These are phyloP conservation scores for Drosophila sordidula DNA, from an alignment of 2,888 invertebrate genomes.

Conservation along the genomic window DNA sequence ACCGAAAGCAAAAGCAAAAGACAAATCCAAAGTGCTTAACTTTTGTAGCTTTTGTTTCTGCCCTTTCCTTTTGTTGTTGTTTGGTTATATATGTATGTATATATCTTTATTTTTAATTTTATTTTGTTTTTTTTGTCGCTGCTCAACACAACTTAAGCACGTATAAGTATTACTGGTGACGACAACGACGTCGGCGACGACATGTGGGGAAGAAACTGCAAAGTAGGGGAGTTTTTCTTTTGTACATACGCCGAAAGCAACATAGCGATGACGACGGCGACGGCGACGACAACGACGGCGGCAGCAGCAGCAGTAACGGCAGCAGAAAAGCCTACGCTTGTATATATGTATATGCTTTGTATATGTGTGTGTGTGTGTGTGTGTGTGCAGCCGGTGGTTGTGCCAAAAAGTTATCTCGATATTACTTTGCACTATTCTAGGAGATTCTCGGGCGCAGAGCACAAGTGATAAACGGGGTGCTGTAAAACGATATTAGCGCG, in stretches of 20 bases:
- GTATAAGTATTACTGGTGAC: conserved; percentile 59
- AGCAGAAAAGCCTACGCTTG: conserved; percentile 7
- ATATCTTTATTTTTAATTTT: conserved; percentile 26
- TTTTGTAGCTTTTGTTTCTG: conserved; percentile 57
- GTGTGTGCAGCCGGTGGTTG: conserved; percentile 76
- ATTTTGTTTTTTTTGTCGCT: conserved; percentile 39
- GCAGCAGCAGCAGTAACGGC: conserved; percentile 27
- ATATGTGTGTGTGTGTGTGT: conserved; percentile 13
- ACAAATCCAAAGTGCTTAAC: conserved; percentile 61
- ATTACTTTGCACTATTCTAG: conserved; percentile 60
- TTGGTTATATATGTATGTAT: conserved; percentile 42
- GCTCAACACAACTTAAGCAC: conserved; percentile 75
- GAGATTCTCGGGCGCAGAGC: conserved; percentile 18
- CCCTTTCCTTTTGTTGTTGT: conserved; percentile 50
- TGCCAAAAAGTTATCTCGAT: conserved; percentile 54
- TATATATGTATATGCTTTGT: neutral
- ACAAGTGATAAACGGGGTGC: conserved; percentile 46
- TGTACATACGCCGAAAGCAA: conserved; percentile 35
- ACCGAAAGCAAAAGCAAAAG: conserved; percentile 54
- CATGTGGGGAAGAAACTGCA: conserved; percentile 75
- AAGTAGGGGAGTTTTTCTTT: conserved; percentile 65
- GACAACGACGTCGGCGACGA: conserved; percentile 54
- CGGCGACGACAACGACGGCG: conserved; percentile 9
- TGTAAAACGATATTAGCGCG: conserved; percentile 52
- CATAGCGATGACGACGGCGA: conserved; percentile 34